A percentile compares a stretch with the other conserved stretches of the same genome.
Conservation (phyloP, 1,140 invertebrate genomes). For the Drepana arcuata region DNA sequence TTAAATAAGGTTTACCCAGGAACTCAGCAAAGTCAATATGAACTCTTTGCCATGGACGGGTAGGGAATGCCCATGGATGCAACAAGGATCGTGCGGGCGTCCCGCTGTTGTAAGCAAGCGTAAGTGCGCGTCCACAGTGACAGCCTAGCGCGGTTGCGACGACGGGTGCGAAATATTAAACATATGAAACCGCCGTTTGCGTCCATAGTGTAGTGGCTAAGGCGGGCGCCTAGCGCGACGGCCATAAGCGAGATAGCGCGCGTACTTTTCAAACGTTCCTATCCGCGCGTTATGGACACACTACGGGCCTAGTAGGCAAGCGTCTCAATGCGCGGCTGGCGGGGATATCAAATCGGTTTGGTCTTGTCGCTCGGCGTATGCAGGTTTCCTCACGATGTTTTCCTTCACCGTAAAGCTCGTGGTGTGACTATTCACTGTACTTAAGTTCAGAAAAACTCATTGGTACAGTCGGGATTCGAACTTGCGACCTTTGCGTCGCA, state of each 20-base stretch:
- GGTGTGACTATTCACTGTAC: too few species aligned
- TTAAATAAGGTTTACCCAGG: neutral
- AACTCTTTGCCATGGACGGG: neutral
- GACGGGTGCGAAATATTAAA: slow-evolving; percentile 6
- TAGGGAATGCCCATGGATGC: neutral
- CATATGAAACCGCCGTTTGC: slow-evolving; percentile 2
- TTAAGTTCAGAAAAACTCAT: too few species aligned
- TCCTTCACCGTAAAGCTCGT: too few species aligned
- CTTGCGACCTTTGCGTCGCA: too few species aligned
- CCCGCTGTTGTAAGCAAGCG: too few species aligned
- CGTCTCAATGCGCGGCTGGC: slow-evolving; percentile 6
- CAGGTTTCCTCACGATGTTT: too few species aligned
- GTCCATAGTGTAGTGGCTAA: slow-evolving; percentile 5
- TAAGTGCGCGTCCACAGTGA: too few species aligned
- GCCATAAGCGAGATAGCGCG: slow-evolving; percentile 8
- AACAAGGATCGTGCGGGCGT: neutral
- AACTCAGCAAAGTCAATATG: neutral
- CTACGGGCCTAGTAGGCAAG: slow-evolving; percentile 6
- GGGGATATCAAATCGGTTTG: slow-evolving; percentile 5
- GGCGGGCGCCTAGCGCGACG: slow-evolving; percentile 4
- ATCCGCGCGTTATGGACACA: slow-evolving; percentile 6
- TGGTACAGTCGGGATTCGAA: too few species aligned
- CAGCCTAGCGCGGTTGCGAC: slow-evolving; percentile 3
- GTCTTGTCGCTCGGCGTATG: too few species aligned
- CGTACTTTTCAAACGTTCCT: slow-evolving; percentile 6